phyloP scores from a whole-genome alignment of 2,113 vertebrate species.

The Sorex araneus region DNA sequence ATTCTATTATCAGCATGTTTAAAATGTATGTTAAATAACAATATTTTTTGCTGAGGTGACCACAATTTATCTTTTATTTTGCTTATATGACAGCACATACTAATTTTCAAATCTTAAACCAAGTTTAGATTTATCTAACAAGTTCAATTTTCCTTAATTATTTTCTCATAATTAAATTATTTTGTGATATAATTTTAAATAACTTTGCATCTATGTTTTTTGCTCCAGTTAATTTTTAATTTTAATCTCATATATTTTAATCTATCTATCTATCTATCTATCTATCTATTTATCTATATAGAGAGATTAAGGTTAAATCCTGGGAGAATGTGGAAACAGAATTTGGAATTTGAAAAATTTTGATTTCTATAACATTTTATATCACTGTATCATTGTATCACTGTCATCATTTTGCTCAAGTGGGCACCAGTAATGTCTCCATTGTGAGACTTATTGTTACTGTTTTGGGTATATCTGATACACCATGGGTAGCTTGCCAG shows the following conservation, averaged over 20 bases:
- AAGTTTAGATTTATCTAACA: background rate
- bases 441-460: too few species aligned
- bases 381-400: too few species aligned
- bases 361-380: background rate
- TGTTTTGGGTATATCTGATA: too few species aligned
- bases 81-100: background rate
- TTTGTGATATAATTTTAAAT: too few species aligned
- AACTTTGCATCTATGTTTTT: background rate
- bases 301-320: background rate
- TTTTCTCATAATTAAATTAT: too few species aligned
- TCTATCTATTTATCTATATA: background rate
- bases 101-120: slow-evolving; percentile 14
- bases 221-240: background rate
- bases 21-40: too few species aligned
- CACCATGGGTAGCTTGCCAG: too few species aligned
- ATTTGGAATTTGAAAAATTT: background rate
- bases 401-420: too few species aligned
- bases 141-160: background rate
- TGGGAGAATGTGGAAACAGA: background rate
- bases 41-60: background rate
- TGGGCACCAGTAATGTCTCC: too few species aligned
- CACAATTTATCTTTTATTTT: background rate
- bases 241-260: background rate
- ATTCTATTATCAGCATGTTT: too few species aligned
- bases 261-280: too few species aligned